Evolutionary conservation across 2,888 invertebrate species (phyloP).

Genomic region (Rugalucina vietnamica): DNA sequence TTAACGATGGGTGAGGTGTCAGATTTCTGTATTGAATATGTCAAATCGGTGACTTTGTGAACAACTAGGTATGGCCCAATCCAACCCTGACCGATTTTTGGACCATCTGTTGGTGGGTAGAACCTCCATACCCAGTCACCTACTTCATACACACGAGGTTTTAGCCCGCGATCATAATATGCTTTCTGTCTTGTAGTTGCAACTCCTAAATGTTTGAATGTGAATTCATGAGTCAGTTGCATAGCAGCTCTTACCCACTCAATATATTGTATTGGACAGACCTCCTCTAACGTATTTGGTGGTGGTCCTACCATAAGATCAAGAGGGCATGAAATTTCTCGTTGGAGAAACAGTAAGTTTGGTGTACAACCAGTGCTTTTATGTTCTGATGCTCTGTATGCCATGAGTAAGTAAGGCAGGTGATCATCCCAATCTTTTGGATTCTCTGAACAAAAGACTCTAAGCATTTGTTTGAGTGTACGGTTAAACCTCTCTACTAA

Average conservation of each 20-base stretch:
- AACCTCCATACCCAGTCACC: neutral
- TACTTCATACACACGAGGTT: neutral
- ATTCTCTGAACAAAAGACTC: slow-evolving; percentile 39
- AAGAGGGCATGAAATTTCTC: neutral
- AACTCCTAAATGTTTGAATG: neutral
- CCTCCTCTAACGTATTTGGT: neutral
- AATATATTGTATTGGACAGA: slow-evolving; percentile 5
- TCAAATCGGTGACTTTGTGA: neutral
- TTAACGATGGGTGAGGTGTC: neutral
- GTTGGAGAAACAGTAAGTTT: neutral
- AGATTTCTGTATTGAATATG: neutral
- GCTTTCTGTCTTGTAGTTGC: neutral
- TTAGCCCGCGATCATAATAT: neutral
- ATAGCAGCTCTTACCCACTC: neutral
- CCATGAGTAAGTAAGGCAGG: slow-evolving; percentile 51
- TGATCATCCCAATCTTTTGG: slow-evolving; percentile 60
- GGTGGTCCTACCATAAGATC: slow-evolving; percentile 43
- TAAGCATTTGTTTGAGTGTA: slow-evolving; percentile 50
- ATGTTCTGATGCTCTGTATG: slow-evolving; percentile 50
- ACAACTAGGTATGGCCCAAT: neutral
- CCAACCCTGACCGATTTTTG: slow-evolving; percentile 1
- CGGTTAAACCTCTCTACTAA: slow-evolving; percentile 59
- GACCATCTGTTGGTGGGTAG: neutral
- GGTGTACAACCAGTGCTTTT: slow-evolving; percentile 12
- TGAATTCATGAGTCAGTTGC: neutral